A percentile compares a stretch with the other conserved stretches of the same genome.
Evolutionary conservation across 1,140 invertebrate species (phyloP).

Genomic region (Aricia agestis): DNA sequence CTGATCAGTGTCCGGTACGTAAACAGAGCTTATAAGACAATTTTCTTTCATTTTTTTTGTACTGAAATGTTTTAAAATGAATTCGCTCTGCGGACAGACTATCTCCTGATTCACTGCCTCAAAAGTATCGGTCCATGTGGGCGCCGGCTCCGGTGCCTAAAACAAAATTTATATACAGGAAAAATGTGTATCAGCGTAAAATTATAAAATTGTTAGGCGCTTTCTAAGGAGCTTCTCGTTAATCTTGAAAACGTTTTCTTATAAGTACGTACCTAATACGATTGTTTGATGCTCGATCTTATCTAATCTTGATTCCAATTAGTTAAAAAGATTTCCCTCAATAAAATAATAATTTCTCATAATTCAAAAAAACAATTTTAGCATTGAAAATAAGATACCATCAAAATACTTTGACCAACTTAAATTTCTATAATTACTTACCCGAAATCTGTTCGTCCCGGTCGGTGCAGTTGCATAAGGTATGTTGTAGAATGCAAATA

Average conservation of each 20-base stretch:
- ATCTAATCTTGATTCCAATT: background rate
- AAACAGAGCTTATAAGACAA: background rate
- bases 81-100: background rate
- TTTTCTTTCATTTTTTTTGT: background rate
- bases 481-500: slow-evolving; percentile 31
- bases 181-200: background rate
- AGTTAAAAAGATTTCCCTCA: background rate
- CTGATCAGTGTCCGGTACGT: background rate
- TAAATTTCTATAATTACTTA: slow-evolving; percentile 16
- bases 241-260: background rate
- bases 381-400: background rate
- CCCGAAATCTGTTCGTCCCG: slow-evolving; percentile 33
- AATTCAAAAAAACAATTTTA: background rate
- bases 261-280: background rate
- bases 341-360: background rate
- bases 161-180: background rate
- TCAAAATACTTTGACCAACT: background rate
- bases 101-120: background rate
- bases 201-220: background rate
- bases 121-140: background rate
- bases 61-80: background rate
- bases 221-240: background rate
- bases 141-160: slow-evolving; percentile 7
- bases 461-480: slow-evolving; percentile 37
- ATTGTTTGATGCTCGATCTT: background rate